Base-by-base conservation (phyloP, 2,113 vertebrate species). In the Notothenia coriiceps region DNA sequence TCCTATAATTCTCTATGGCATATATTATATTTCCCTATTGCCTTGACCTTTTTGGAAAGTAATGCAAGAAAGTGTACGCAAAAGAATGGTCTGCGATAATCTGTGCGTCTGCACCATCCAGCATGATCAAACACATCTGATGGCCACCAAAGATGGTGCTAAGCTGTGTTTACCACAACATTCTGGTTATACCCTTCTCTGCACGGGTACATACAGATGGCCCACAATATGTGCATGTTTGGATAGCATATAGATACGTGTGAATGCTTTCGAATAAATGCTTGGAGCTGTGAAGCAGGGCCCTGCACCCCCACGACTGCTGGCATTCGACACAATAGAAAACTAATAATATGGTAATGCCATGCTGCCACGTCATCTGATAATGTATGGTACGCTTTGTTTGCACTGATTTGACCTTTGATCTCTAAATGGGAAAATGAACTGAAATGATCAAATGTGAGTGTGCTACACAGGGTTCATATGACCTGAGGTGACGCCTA, bases 291-390 rank as follows among this genome's bases (percentile, higher is more conserved):
- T 49, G 47, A 81, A 40, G 64, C 77, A 17, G 77, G 50, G 47
- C 63, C 47, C 56, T 25, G 43, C 81, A 69, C 70, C 59, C 64
- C 51, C 61, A 33, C 70, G 9, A 70, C 67, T 57, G 70, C 66
- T 85, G 83, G 70, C 89, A 87, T 88, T 89, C 77, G 33, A 69
- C 81, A 88, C 79, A 94, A 91, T 84, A 69, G 90, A 71, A 91
- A 90, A 88, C 80, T 84, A 86, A 93, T 92, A 91, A 88, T 83
- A 88, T 91, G 85, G 80, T 89, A 89, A 92, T 90, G 79, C 55
- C 40, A 89, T 57, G 80, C 50, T 50, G 86, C 69, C 69, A 68
- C 68, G 78, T 77, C 74, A 74, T 84, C 83, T 86, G 87, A 84
- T 88, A 87, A 86, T 84, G 33, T 83, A 69, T 44, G 70, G 49